Conservation (phyloP, 2,797 vertebrate genomes). For the Phrynocephalus guinanensis region DNA sequence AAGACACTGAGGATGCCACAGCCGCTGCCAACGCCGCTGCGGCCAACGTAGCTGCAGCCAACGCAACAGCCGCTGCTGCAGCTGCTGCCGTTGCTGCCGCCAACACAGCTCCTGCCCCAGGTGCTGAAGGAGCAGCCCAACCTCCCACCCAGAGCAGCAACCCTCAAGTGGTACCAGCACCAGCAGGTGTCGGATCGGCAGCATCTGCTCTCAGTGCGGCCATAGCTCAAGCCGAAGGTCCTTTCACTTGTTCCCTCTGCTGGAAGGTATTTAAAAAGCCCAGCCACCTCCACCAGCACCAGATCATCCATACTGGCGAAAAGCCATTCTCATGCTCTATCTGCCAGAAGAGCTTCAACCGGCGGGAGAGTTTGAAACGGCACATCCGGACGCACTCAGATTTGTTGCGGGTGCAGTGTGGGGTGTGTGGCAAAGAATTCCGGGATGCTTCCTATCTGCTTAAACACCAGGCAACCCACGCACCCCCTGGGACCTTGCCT, state of each 20-base stretch:
- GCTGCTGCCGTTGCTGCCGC: neutral
- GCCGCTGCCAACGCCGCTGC: slow-evolving; percentile 24
- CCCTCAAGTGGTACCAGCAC: neutral
- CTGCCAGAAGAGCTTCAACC: slow-evolving; percentile 79
- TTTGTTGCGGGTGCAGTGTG: slow-evolving; percentile 73
- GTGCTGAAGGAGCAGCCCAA: rapidly evolving
- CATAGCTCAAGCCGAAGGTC: slow-evolving; percentile 71
- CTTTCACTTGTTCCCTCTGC: slow-evolving; percentile 91
- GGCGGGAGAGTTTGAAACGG: slow-evolving; percentile 78
- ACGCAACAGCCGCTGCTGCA: slow-evolving; percentile 20
- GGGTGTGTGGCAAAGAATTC: slow-evolving; percentile 78
- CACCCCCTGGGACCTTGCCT: slow-evolving; percentile 11
- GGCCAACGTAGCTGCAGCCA: slow-evolving; percentile 17
- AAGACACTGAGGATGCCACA: slow-evolving; percentile 80
- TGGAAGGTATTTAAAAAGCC: slow-evolving; percentile 97
- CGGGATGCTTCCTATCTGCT: slow-evolving; percentile 75
- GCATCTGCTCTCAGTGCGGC: neutral
- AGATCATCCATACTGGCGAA: slow-evolving; percentile 93
- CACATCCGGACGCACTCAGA: slow-evolving; percentile 77
- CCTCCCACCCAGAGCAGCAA: neutral
- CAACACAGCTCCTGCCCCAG: rapidly evolving
- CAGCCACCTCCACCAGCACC: slow-evolving; percentile 95
- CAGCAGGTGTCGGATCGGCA: neutral
- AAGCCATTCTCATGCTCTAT: slow-evolving; percentile 80
- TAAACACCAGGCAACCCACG: slow-evolving; percentile 76